phyloP scores from a whole-genome alignment of 2,113 vertebrate species.

The Semnornis frantzii region DNA sequence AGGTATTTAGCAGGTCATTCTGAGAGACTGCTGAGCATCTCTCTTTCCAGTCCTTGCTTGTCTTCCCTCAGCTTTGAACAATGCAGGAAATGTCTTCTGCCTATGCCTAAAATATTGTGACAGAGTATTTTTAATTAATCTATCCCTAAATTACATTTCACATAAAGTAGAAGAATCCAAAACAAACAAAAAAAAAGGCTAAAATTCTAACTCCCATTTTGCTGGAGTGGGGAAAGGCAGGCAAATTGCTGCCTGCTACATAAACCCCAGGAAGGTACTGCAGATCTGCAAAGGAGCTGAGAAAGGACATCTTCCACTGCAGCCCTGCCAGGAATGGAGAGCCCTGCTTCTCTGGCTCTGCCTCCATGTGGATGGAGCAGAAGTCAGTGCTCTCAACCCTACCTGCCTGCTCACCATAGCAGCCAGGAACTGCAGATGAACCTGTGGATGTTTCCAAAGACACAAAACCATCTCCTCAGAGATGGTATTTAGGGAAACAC shows the following conservation, averaged over 20 bases:
- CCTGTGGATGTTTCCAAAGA: not conserved
- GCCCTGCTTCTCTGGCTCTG: not conserved
- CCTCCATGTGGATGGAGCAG: fast-evolving
- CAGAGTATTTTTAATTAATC: slow-evolving; percentile 11
- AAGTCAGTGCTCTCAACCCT: not conserved
- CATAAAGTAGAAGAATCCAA: not conserved
- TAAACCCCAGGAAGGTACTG: not conserved
- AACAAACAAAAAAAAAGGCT: not conserved
- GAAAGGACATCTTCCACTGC: not conserved
- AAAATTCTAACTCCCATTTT: not conserved
- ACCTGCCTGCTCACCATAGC: not conserved
- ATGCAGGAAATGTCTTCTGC: not conserved
- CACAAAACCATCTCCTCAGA: not conserved
- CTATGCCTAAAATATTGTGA: not conserved
- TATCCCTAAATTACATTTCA: not conserved
- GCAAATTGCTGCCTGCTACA: not conserved
- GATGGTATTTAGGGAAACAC: not conserved
- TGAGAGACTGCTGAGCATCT: not conserved
- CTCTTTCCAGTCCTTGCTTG: not conserved
- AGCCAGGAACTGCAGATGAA: not conserved
- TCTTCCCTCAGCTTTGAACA: not conserved
- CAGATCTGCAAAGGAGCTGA: not conserved
- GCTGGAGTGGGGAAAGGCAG: not conserved
- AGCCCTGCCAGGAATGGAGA: not conserved
- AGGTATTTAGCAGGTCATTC: not conserved